Evolutionary conservation across 2,888 invertebrate genomes (phyloP), one percentile per base, ranked within the genome.

Genomic region (Vannuccia rotundouncinata): DNA sequence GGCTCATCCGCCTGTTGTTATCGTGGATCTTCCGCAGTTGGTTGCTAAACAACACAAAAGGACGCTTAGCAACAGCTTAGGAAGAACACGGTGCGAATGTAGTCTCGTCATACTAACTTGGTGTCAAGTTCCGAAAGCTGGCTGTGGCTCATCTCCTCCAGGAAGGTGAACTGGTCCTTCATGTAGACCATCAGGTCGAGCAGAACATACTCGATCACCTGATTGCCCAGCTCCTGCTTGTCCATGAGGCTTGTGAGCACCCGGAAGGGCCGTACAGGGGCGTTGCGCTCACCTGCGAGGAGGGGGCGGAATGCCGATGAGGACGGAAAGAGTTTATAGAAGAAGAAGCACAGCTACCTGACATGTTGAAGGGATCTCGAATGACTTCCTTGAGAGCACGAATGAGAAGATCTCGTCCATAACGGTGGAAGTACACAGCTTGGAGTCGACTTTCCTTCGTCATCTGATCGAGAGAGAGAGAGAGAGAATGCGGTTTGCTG

Each of bases 211-310:
- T 93, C 93, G 82, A 94, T 88, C 82, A 94, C 92, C 1, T 91
- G 91, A 60, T 92, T 91, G 1, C 94, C 94, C 80, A 95, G 93
- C 87, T 94, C 94, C 10, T 92, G 92, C 87, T 94, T 93, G 86
- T 95, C 95, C 81, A 95, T 89, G 75, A 95, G 89, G 74, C 93
- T 93, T 29, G 94, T 92, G 83, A 95, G 90, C 80, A 95, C 91
- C 83, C 93, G 90, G 87, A 94, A 93, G 2, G 88, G 86, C 81
- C 66, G 82, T 27, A 81, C 66, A 22, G 78, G 73, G 1, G 77
- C 22, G 29, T 30, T 66, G 0, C 77, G 25, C 17, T 76, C 81
- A 28, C 29, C 79, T 79, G 22, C 1, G 17, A 66, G 2, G 17
- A 17, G 45, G 45, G 45, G 45, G 17, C 17, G 45, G 17, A 45